Percentiles rank a stretch among this genome's conserved stretches.
phyloP scores from a whole-genome alignment of 2,797 vertebrate genomes.

The Caiman crocodilus region DNA sequence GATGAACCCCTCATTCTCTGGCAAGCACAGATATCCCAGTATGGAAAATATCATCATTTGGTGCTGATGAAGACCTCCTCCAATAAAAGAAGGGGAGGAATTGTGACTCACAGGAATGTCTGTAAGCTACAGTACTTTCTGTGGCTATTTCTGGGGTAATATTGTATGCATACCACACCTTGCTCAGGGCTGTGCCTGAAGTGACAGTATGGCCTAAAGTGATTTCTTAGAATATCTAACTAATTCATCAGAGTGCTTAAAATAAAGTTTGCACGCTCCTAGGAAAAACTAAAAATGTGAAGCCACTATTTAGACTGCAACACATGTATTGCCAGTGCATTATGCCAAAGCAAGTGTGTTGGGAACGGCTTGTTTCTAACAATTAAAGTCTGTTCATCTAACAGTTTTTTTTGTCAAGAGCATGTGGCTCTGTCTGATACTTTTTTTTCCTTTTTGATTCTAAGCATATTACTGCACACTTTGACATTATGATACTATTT shows the following conservation, averaged over 20 bases:
- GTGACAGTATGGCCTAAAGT: background rate
- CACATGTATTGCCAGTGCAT: background rate
- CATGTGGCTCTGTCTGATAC: background rate
- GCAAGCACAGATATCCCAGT: background rate
- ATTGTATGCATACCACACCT: background rate
- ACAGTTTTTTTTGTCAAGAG: background rate
- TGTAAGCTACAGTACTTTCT: background rate
- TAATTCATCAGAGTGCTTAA: background rate
- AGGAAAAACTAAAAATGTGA: background rate
- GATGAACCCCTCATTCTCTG: background rate
- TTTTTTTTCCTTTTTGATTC: background rate
- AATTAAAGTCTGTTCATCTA: background rate
- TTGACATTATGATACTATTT: background rate
- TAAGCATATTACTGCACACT: background rate
- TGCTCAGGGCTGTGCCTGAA: background rate
- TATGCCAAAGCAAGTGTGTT: background rate
- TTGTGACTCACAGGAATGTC: background rate
- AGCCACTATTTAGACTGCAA: background rate
- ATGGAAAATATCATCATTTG: background rate
- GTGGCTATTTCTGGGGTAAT: background rate
- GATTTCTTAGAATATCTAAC: rapidly evolving
- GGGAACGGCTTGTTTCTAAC: background rate
- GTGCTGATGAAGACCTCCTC: background rate
- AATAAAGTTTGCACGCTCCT: background rate
- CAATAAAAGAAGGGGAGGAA: background rate